A percentile compares a stretch with the other conserved stretches of the same genome.
These are phyloP conservation scores for Diabrotica undecimpunctata DNA, from an alignment of 1,140 invertebrate genomes.

Conservation along the genomic window DNA sequence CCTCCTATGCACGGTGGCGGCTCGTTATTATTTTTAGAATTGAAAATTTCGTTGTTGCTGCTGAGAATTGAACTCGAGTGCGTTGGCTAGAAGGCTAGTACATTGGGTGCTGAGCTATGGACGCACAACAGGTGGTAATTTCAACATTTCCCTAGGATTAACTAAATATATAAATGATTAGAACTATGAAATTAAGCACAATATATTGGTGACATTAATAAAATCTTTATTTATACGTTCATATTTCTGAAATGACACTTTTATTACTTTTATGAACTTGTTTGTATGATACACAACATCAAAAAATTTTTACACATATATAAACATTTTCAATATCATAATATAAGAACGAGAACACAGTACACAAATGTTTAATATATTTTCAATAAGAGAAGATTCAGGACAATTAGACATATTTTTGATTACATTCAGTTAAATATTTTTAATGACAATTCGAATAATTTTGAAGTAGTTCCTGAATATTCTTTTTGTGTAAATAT, in stretches of 20 bases:
- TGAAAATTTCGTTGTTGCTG: too few relatives aligned
- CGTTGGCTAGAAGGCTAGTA: too few relatives aligned
- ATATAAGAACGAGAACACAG: constrained; percentile 11
- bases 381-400: constrained; percentile 1
- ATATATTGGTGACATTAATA: constrained; percentile 8
- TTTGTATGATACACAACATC: constrained; percentile 17
- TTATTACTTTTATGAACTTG: constrained; percentile 12
- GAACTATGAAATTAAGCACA: neutral
- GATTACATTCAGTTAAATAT: too few relatives aligned
- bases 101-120: too few relatives aligned
- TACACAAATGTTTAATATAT: constrained; percentile 7
- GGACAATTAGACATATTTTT: neutral
- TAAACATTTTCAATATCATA: constrained; percentile 14
- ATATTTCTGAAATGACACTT: constrained; percentile 15
- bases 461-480: neutral
- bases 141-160: too few relatives aligned
- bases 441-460: too few relatives aligned
- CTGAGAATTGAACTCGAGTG: too few relatives aligned
- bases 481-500: neutral
- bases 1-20: too few relatives aligned
- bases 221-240: constrained; percentile 18
- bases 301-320: constrained; percentile 18
- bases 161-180: too few relatives aligned
- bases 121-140: too few relatives aligned
- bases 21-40: too few relatives aligned